Percentiles rank a stretch among this genome's conserved stretches.
Conservation (phyloP, 2,113 vertebrate genomes). For the Noturus placidus region DNA sequence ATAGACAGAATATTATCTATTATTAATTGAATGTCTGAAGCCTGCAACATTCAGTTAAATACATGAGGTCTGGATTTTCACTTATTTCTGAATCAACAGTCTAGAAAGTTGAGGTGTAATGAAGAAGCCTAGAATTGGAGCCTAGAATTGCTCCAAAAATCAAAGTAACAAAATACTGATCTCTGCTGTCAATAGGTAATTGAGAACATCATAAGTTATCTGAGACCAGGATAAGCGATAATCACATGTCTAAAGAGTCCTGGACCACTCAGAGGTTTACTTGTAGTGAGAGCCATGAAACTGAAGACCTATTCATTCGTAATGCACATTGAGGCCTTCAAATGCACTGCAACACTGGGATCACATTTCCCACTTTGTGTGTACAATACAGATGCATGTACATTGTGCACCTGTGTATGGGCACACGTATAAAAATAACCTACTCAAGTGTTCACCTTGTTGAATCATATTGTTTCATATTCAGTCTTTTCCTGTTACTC, state of each 20-base stretch:
- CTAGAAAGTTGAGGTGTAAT: not conserved
- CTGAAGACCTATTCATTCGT: conserved; percentile 52
- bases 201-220: conserved; percentile 50
- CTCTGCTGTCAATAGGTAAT: conserved; percentile 42
- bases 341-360: conserved; percentile 27
- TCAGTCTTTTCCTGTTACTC: not conserved
- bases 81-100: conserved; percentile 9
- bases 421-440: conserved; percentile 26
- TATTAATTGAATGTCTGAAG: not conserved
- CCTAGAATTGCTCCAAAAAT: conserved; percentile 27
- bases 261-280: conserved; percentile 46
- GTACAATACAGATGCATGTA: conserved; percentile 24
- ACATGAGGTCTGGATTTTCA: not conserved
- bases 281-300: conserved; percentile 50
- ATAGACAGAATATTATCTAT: not conserved
- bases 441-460: conserved; percentile 19
- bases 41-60: not conserved
- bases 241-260: conserved; percentile 41
- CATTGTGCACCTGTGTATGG: conserved; percentile 23
- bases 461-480: not conserved
- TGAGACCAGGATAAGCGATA: conserved; percentile 44
- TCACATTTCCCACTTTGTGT: conserved; percentile 43
- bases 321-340: conserved; percentile 45
- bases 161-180: conserved; percentile 41
- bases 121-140: too few species aligned